A percentile compares a stretch with the other conserved stretches of the same genome.
These are phyloP conservation scores for Halesus radiatus DNA, from an alignment of 1,140 invertebrate genomes.

Conservation along the genomic window DNA sequence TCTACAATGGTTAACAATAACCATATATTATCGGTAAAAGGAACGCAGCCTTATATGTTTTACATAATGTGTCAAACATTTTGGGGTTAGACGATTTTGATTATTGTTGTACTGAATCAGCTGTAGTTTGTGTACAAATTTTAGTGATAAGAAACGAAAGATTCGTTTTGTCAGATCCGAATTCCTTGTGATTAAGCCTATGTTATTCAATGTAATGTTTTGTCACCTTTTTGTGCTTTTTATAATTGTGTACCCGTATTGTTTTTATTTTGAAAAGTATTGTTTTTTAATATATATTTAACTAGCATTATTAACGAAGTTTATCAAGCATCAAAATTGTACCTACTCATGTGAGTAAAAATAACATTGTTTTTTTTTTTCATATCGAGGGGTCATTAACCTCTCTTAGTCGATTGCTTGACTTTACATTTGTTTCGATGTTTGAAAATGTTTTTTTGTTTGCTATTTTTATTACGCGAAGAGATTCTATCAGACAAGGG, in stretches of 20 bases:
- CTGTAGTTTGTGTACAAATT: background rate
- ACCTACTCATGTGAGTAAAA: background rate
- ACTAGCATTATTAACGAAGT: background rate
- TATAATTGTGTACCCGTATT: background rate
- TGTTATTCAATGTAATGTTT: background rate
- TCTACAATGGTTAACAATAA: background rate
- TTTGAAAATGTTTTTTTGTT: background rate
- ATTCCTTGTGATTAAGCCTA: too few species aligned
- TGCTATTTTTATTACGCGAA: background rate
- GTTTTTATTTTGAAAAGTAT: background rate
- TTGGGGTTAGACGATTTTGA: conserved; percentile 5
- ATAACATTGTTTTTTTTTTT: background rate
- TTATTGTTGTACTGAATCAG: conserved; percentile 6
- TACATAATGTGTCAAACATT: background rate
- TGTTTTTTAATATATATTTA: background rate
- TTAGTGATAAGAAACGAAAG: background rate
- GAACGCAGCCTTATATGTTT: background rate
- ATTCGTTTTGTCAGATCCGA: background rate
- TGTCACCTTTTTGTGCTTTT: background rate
- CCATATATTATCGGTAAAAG: too few species aligned
- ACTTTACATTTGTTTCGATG: background rate
- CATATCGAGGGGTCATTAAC: conserved; percentile 1
- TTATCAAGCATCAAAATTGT: background rate
- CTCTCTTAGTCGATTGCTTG: background rate
- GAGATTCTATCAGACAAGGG: background rate